Percentiles rank a stretch among this genome's conserved stretches.
These are phyloP conservation scores for Limnephilus lunatus DNA, from an alignment of 2,888 invertebrate genomes.

Conservation along the genomic window DNA sequence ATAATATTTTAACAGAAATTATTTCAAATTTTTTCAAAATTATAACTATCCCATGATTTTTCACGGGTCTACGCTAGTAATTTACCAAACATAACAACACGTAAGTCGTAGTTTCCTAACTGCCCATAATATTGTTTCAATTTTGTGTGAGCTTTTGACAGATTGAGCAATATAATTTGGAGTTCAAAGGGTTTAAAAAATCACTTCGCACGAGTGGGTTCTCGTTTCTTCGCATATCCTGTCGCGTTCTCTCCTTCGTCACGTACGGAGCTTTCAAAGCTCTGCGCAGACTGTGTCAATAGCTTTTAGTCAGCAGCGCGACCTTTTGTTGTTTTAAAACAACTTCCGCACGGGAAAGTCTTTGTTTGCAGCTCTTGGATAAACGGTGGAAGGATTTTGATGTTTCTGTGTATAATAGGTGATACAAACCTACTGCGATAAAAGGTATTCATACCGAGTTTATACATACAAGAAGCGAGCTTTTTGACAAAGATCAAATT, in stretches of 20 bases:
- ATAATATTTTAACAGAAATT: too few species aligned
- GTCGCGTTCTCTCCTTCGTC: slow-evolving; percentile 3
- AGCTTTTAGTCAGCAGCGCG: slow-evolving; percentile 18
- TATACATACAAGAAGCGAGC: neutral
- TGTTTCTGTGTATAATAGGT: neutral
- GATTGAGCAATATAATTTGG: neutral
- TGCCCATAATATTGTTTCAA: too few species aligned
- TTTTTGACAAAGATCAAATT: neutral
- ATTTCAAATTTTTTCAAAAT: too few species aligned
- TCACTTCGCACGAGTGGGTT: neutral
- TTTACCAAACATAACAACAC: too few species aligned
- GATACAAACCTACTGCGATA: neutral
- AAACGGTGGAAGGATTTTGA: slow-evolving; percentile 2
- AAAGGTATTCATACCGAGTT: neutral
- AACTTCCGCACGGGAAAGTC: slow-evolving; percentile 37
- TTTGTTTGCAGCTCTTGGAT: slow-evolving; percentile 38
- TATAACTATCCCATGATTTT: too few species aligned
- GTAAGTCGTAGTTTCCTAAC: too few species aligned
- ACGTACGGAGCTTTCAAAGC: slow-evolving; percentile 30
- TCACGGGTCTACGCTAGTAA: too few species aligned
- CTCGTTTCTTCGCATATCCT: slow-evolving; percentile 2
- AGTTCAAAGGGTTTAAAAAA: slow-evolving; percentile 23
- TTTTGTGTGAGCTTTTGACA: neutral
- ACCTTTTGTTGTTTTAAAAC: slow-evolving; percentile 44
- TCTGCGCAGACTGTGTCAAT: slow-evolving; percentile 45